phyloP scores from a whole-genome alignment of 2,888 invertebrate genomes.

The Drosophila melanosoma region DNA sequence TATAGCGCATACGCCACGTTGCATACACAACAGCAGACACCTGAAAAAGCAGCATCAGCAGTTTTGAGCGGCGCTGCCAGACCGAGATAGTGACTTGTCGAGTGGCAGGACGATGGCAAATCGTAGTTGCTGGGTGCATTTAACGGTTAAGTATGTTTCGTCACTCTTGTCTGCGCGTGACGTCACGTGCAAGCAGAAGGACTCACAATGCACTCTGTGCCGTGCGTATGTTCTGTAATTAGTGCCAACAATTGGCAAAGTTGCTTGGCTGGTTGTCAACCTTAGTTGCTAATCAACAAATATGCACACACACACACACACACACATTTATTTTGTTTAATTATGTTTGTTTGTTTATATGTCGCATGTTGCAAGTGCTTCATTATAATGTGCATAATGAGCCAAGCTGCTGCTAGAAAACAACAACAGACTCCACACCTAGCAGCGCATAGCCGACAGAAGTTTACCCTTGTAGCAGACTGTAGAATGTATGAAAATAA shows the following conservation, averaged over 20 bases:
- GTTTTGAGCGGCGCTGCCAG: neutral
- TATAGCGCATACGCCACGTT: constrained; percentile 63
- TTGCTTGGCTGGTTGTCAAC: constrained; percentile 27
- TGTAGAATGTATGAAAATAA: neutral
- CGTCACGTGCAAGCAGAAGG: constrained; percentile 63
- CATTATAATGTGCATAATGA: constrained; percentile 76
- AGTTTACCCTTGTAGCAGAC: neutral
- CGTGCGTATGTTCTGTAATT: constrained; percentile 61
- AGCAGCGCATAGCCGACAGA: neutral
- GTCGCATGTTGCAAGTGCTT: constrained; percentile 52
- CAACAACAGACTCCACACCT: constrained; percentile 1
- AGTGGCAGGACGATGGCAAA: neutral
- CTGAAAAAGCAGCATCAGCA: constrained; percentile 47
- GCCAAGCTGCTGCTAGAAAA: constrained; percentile 39
- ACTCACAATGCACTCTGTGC: constrained; percentile 3
- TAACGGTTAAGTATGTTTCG: constrained; percentile 74
- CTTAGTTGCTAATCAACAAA: constrained; percentile 67
- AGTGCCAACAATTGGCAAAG: constrained; percentile 71
- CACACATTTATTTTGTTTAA: constrained; percentile 11
- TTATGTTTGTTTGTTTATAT: constrained; percentile 11
- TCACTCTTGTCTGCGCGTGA: constrained; percentile 73
- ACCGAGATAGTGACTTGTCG: neutral
- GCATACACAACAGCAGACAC: constrained; percentile 65
- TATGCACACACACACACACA: constrained; percentile 27
- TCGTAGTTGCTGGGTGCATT: constrained; percentile 69